These are phyloP conservation scores for Athripsodes cinereus DNA, from an alignment of 2,888 invertebrate genomes.

Conservation along the genomic window DNA sequence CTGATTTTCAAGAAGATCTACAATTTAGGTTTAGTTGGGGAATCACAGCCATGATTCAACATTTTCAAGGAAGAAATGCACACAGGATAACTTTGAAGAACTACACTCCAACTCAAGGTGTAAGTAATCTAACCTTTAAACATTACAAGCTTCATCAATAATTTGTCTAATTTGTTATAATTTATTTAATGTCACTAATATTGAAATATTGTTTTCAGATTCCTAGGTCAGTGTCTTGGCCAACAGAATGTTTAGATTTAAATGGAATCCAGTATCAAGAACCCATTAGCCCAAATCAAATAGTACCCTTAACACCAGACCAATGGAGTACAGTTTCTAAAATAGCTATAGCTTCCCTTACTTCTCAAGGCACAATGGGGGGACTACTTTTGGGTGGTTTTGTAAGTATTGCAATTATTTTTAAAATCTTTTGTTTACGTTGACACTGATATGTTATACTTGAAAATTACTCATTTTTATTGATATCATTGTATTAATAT, in stretches of 20 bases:
- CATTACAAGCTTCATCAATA: too few species aligned
- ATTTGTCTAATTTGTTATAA: too few species aligned
- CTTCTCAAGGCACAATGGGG: constrained; percentile 94
- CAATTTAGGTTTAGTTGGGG: constrained; percentile 96
- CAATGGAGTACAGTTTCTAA: constrained; percentile 69
- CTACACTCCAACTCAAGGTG: not conserved
- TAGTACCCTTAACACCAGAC: constrained; percentile 50
- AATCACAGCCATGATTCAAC: constrained; percentile 78
- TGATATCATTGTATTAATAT: too few species aligned
- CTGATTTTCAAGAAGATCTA: constrained; percentile 93
- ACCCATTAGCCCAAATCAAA: constrained; percentile 33
- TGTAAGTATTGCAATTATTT: constrained; percentile 47
- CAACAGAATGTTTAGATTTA: constrained; percentile 45
- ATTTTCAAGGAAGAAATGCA: constrained; percentile 60
- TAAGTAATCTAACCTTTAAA: not conserved
- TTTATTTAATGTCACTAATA: too few species aligned
- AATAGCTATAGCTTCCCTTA: constrained; percentile 76
- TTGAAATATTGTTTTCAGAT: too few species aligned
- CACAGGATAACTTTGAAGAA: not conserved
- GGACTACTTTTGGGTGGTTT: constrained; percentile 86
- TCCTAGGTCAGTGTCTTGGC: constrained; percentile 54
- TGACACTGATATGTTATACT: too few species aligned
- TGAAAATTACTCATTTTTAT: too few species aligned
- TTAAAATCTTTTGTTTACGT: too few species aligned
- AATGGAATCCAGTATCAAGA: constrained; percentile 34